A percentile compares a stretch with the other conserved stretches of the same genome.
These are phyloP conservation scores for Paelopatides confundens DNA, from an alignment of 53 echinoderm and acorn worm genomes.

Conservation along the genomic window DNA sequence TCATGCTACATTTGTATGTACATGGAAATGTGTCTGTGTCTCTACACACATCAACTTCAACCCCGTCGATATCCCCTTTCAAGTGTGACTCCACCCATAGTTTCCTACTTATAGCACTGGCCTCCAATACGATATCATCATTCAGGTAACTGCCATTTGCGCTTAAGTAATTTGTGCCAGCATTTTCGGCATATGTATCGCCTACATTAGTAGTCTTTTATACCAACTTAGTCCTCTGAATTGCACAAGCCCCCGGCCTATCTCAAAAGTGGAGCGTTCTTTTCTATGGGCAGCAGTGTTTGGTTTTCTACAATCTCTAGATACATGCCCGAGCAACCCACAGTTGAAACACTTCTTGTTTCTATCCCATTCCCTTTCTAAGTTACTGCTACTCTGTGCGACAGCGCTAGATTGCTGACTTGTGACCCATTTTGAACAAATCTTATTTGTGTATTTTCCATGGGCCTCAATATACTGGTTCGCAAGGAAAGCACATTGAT, in stretches of 20 bases:
- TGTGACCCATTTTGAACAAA: background rate
- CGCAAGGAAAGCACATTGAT: slow-evolving; percentile 38
- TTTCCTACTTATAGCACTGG: too few species aligned
- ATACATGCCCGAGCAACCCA: background rate
- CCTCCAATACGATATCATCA: too few species aligned
- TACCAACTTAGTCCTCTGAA: background rate
- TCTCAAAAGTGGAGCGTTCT: background rate
- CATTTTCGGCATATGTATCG: background rate
- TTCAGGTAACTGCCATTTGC: too few species aligned
- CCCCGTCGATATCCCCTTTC: too few species aligned
- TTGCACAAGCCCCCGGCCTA: background rate
- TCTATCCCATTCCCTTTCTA: background rate
- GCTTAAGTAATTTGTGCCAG: background rate
- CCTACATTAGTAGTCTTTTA: background rate
- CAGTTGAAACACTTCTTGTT: slow-evolving; percentile 15
- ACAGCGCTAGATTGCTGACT: too few species aligned
- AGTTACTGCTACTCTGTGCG: too few species aligned
- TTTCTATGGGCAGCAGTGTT: background rate
- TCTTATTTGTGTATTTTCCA: too few species aligned
- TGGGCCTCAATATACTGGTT: slow-evolving; percentile 71
- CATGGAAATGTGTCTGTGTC: too few species aligned
- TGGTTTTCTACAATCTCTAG: background rate
- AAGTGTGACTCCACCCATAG: background rate
- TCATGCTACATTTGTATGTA: too few species aligned
- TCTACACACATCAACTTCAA: background rate